These are phyloP conservation scores for Drosophila mayaguana DNA, from an alignment of 2,888 invertebrate genomes.

Conservation along the genomic window DNA sequence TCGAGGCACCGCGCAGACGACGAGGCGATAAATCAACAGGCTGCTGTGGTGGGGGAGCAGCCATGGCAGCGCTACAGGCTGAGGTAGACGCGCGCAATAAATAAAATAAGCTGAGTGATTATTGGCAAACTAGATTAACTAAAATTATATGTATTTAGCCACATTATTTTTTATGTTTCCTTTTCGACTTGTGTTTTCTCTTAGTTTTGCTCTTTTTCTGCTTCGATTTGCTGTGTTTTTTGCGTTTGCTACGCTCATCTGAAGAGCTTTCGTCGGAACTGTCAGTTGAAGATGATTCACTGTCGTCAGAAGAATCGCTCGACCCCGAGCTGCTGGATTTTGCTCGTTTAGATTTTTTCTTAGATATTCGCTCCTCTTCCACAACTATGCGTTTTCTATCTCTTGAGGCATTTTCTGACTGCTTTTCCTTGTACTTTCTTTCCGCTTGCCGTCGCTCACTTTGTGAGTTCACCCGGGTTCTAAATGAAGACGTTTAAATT, in stretches of 20 bases:
- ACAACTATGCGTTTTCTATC: conserved; percentile 24
- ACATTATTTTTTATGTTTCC: conserved; percentile 63
- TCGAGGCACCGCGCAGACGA: conserved; percentile 79
- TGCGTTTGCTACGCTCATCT: conserved; percentile 67
- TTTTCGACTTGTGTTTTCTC: conserved; percentile 61
- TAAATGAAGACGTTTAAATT: conserved; percentile 3
- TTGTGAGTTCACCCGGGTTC: conserved; percentile 3
- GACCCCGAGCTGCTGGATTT: conserved; percentile 55
- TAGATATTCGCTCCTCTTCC: conserved; percentile 43
- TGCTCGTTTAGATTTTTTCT: conserved; percentile 59
- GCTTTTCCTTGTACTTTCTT: conserved; percentile 3
- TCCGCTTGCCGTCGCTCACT: conserved; percentile 1
- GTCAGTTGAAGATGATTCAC: conserved; percentile 46
- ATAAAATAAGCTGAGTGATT: conserved; percentile 33
- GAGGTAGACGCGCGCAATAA: conserved; percentile 58
- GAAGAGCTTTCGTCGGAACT: conserved; percentile 64
- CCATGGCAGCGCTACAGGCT: conserved; percentile 65
- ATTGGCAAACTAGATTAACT: conserved; percentile 32
- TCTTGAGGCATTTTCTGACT: conserved; percentile 3
- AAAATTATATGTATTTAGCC: conserved; percentile 37
- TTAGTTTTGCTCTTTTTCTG: conserved; percentile 59
- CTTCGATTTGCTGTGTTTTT: conserved; percentile 63
- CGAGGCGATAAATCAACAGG: conserved; percentile 38
- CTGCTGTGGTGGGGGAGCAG: conserved; percentile 64
- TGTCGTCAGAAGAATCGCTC: conserved; percentile 42